phyloP scores from a whole-genome alignment of 2,888 invertebrate species.

The Clanis bilineata region DNA sequence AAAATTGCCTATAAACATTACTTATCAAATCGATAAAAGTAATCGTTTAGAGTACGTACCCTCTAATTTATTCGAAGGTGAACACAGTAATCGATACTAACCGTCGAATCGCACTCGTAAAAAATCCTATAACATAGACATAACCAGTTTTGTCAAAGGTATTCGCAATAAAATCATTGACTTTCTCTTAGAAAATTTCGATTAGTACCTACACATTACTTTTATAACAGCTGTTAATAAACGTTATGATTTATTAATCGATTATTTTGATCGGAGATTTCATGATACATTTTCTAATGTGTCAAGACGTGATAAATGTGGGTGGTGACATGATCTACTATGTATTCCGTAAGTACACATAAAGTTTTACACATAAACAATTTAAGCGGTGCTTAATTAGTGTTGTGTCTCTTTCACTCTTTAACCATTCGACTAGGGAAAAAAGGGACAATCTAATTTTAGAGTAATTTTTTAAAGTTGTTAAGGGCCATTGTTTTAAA shows the following conservation, averaged over 20 bases:
- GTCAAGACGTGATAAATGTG: constrained; percentile 15
- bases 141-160: constrained; percentile 64
- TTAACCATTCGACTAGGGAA: too few relatives aligned
- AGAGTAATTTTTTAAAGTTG: too few relatives aligned
- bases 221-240: constrained; percentile 53
- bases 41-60: constrained; percentile 22
- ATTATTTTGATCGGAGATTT: constrained; percentile 30
- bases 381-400: too few relatives aligned
- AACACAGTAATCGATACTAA: constrained; percentile 39
- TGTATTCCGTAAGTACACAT: too few relatives aligned
- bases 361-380: too few relatives aligned
- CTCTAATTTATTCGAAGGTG: constrained; percentile 27
- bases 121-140: constrained; percentile 36
- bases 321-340: too few relatives aligned
- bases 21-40: constrained; percentile 18
- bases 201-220: constrained; percentile 31
- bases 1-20: background rate
- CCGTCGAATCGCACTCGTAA: constrained; percentile 44
- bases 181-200: constrained; percentile 73
- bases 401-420: too few relatives aligned
- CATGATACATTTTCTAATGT: constrained; percentile 14
- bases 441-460: too few relatives aligned
- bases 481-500: too few relatives aligned
- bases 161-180: constrained; percentile 73
- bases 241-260: constrained; percentile 65